These are phyloP conservation scores for Diuraphis noxia DNA, from an alignment of 1,140 invertebrate species.

Conservation along the genomic window DNA sequence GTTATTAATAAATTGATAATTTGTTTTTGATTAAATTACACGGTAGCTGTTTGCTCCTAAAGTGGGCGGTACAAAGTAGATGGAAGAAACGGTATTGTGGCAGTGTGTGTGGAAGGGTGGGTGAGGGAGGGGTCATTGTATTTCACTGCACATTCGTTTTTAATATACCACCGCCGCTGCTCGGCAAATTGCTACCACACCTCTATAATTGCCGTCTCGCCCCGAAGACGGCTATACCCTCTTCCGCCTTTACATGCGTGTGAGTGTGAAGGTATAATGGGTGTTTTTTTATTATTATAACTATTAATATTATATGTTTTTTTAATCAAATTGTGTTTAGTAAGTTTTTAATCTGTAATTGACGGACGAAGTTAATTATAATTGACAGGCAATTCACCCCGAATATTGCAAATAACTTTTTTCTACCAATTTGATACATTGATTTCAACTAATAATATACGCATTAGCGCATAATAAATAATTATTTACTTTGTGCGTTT, in stretches of 20 bases:
- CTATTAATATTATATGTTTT: background rate
- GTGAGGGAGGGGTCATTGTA: background rate
- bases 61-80: background rate
- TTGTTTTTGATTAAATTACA: constrained; percentile 46
- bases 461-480: background rate
- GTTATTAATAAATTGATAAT: constrained; percentile 49
- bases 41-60: background rate
- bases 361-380: constrained; percentile 1
- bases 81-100: background rate
- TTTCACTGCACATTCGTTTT: background rate
- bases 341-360: constrained; percentile 28
- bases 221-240: constrained; percentile 21
- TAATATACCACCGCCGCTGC: constrained; percentile 10
- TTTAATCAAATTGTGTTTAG: constrained; percentile 12
- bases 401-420: background rate
- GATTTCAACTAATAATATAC: background rate
- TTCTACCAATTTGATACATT: background rate
- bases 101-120: background rate
- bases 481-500: background rate
- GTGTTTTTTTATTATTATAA: background rate
- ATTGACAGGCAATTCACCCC: background rate
- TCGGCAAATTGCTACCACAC: constrained; percentile 37
- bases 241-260: background rate
- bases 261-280: background rate
- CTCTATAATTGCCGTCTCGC: constrained; percentile 40